Base-by-base conservation (phyloP, 2,888 invertebrate genomes). In the Cynaeus angustus region DNA sequence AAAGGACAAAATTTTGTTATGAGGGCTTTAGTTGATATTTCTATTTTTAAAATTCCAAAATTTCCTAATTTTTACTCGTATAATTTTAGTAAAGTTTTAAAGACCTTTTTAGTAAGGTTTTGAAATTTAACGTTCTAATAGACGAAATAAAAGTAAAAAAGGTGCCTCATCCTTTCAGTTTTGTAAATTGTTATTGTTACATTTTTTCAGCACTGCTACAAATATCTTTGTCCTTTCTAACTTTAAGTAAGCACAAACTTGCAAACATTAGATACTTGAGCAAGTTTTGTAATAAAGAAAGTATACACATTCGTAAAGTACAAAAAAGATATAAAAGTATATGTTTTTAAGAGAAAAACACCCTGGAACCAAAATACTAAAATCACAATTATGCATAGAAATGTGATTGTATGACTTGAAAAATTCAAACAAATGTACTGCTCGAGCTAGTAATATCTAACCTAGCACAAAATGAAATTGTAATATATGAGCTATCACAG, bases 151-250 rank as follows among this genome's bases (percentile, higher is more conserved):
- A 55, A 55, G 37, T 9, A 21, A 6, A 10, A 50, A 9, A 14
- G 37, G 1, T 53, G 30, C 26, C 10, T 10, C 13, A 33, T 26
- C 33, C 14, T 53, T 33, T 13, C 37, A 14, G 33, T 55, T 55
- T 38, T 7, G 16, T 13, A 38, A 55, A 16, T 55, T 55, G 37
- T 37, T 55, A 38, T 16, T 12, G 16, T 14, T 6, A 8, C 33
- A 55, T 3, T 55, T 55, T 55, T 14, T 38, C n/a, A 38, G n/a
- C 14, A 10, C 2, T 5, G 21, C 1, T 10, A 52, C 6, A 30
- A 1, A 30, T 50, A 21, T 10, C 13, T 50, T 50, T 45, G 45
- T 45, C 45, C 13, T n/a, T n/a, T n/a, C n/a, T n/a, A n/a, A n/a
- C n/a, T n/a, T 43, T 1, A 43, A 14, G 10, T 13, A 12, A 10